A percentile compares a stretch with the other conserved stretches of the same genome.
Conservation (phyloP, 1,140 invertebrate species). For the Papilio polytes region DNA sequence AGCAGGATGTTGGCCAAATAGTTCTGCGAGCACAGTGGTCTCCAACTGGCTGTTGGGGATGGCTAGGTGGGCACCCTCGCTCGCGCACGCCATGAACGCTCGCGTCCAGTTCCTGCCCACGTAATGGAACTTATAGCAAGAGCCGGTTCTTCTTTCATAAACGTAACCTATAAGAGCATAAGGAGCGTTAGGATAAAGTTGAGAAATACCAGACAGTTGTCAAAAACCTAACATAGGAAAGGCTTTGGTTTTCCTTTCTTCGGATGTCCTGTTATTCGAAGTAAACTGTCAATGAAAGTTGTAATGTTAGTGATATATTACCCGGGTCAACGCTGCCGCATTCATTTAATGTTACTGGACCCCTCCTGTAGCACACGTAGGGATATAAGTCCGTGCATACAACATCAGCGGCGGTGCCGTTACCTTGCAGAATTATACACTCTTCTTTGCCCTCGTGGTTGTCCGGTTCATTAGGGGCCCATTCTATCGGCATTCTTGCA, state of each 20-base stretch:
- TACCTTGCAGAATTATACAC: neutral
- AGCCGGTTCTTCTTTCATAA: conserved; percentile 49
- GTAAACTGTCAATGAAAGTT: too few relatives aligned
- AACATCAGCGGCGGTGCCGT: neutral
- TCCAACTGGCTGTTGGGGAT: conserved; percentile 63
- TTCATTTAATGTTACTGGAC: neutral
- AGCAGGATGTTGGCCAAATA: conserved; percentile 54
- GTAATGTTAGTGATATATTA: neutral
- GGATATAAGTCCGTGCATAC: neutral
- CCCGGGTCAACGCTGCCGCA: neutral
- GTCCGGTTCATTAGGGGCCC: conserved; percentile 32
- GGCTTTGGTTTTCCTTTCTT: too few relatives aligned
- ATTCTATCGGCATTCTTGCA: conserved; percentile 19
- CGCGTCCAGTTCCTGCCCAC: conserved; percentile 54
- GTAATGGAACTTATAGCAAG: conserved; percentile 69
- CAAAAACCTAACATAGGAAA: too few relatives aligned
- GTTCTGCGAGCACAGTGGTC: conserved; percentile 53
- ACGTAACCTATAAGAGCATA: conserved; percentile 52
- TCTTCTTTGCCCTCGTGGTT: neutral
- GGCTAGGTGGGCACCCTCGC: conserved; percentile 66
- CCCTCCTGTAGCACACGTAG: neutral
- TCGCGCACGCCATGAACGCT: conserved; percentile 59
- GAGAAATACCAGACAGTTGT: too few relatives aligned
- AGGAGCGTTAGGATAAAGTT: too few relatives aligned
- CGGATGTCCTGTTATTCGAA: too few relatives aligned